Percentiles rank a stretch among this genome's conserved stretches.
Evolutionary conservation across 2,113 vertebrate genomes (phyloP).

Genomic region (Xenopus borealis): DNA sequence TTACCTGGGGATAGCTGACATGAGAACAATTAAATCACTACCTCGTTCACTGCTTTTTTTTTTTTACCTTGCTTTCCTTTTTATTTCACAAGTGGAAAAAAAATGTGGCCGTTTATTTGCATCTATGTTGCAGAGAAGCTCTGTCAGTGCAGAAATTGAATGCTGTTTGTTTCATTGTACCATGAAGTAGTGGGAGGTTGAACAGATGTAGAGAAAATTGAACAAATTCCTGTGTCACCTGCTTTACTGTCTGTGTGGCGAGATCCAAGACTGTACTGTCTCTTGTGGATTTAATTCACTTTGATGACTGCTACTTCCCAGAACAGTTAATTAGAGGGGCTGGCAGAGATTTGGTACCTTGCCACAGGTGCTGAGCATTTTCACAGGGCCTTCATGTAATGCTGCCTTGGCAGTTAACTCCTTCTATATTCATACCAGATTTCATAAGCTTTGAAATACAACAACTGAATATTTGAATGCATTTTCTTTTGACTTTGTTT

Average conservation of each 20-base stretch:
- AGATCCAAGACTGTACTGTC: conserved; percentile 39
- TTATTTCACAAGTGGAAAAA: too few relatives aligned
- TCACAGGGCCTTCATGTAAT: conserved; percentile 50
- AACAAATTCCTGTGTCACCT: conserved; percentile 42
- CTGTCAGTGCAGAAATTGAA: conserved; percentile 36
- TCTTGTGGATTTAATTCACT: conserved; percentile 49
- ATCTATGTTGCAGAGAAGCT: conserved; percentile 2
- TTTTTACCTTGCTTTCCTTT: too few relatives aligned
- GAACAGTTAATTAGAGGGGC: conserved; percentile 62
- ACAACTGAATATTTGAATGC: neutral
- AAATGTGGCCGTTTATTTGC: conserved; percentile 13
- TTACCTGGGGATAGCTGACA: too few relatives aligned
- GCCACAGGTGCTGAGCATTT: conserved; percentile 53
- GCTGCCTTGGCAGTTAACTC: conserved; percentile 34
- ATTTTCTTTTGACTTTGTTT: too few relatives aligned
- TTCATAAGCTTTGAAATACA: neutral
- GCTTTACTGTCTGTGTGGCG: conserved; percentile 25
- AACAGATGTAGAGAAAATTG: conserved; percentile 46
- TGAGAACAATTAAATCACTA: too few relatives aligned
- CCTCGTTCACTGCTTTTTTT: too few relatives aligned
- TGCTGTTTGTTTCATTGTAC: conserved; percentile 38
- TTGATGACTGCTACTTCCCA: conserved; percentile 50
- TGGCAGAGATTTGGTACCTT: conserved; percentile 53
- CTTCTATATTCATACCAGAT: neutral
- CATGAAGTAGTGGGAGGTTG: conserved; percentile 41